phyloP scores from a whole-genome alignment of 1,140 invertebrate species.

The Drosophila lacteicornis region DNA sequence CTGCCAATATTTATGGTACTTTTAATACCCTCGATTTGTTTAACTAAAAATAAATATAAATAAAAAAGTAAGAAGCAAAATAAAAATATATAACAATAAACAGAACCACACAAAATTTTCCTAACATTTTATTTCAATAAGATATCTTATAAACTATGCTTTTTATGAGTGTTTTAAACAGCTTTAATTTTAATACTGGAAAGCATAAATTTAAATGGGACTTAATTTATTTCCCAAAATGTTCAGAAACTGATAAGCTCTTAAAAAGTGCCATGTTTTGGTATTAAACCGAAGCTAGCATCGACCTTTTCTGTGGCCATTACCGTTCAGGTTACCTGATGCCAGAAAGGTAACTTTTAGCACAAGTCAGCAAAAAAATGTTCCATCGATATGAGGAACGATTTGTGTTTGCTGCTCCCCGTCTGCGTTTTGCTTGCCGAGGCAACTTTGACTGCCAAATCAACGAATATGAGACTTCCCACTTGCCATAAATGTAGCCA shows the following conservation, averaged over 20 bases:
- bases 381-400: conserved; percentile 51
- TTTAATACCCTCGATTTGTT: not conserved
- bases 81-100: too few species aligned
- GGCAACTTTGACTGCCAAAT: conserved; percentile 46
- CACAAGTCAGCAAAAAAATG: conserved; percentile 46
- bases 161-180: too few species aligned
- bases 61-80: too few species aligned
- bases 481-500: conserved; percentile 19
- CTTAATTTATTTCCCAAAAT: not conserved
- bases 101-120: not conserved
- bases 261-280: not conserved
- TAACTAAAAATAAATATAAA: not conserved
- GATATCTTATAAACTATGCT: too few species aligned
- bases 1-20: not conserved
- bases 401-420: conserved; percentile 39
- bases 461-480: conserved; percentile 38
- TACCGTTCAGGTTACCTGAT: conserved; percentile 28
- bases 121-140: not conserved
- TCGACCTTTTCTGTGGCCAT: conserved; percentile 4
- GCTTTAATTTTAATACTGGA: too few species aligned
- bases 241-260: not conserved
- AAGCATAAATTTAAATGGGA: too few species aligned
- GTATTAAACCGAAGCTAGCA: not conserved
- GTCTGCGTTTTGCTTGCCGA: conserved; percentile 31
- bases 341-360: conserved; percentile 32